Evolutionary conservation across 2,113 vertebrate species (phyloP), one percentile per base, ranked within the genome.

Genomic region (Rattus rattus): DNA sequence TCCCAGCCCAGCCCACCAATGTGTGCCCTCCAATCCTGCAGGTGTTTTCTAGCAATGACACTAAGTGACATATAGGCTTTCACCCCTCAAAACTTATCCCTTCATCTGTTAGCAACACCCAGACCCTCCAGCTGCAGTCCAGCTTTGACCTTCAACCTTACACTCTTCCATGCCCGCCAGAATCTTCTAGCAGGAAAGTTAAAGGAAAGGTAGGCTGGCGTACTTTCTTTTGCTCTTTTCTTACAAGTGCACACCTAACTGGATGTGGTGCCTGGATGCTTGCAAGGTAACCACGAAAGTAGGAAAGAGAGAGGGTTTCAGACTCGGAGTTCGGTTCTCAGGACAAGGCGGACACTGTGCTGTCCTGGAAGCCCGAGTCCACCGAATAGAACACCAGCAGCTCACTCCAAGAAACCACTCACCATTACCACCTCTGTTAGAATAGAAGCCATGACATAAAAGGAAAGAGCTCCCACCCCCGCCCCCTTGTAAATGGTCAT

Each of bases 141-240:
- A 92, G 92, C 83, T 89, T 95, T 28, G 36, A 7, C 67, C 52
- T 95, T 73, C 17, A 39, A 39, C 63, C 86, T 76, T 56, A 79
- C 30, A 19, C 19, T 87, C 33, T 92, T 94, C 54, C 36, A 30
- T 67, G 65, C 24, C 56, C 86, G 19, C 36, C 22, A 28, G 90
- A 93, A 90, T 24, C 75, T 96, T 69, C 94, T 83, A 56, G 47
- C 70, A 88, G 65, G 88, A 96, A 65, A 83, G 63, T 69, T 87
- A 65, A 95, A 93, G 63, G 61, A 54, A 96, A 94, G 54, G 77
- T 90, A 90, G 85, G n/a, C 54, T 24, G 10, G 13, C n/a, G 33
- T 33, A 56, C 47, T 96, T 97, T 59, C 65, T 67, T 95, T 95
- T 61, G 52, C 76, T 90, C 43, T 73, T 96, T 96, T 65, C 80